Conservation (phyloP, 2,113 vertebrate species). For the Pomatorhinus ruficollis region DNA sequence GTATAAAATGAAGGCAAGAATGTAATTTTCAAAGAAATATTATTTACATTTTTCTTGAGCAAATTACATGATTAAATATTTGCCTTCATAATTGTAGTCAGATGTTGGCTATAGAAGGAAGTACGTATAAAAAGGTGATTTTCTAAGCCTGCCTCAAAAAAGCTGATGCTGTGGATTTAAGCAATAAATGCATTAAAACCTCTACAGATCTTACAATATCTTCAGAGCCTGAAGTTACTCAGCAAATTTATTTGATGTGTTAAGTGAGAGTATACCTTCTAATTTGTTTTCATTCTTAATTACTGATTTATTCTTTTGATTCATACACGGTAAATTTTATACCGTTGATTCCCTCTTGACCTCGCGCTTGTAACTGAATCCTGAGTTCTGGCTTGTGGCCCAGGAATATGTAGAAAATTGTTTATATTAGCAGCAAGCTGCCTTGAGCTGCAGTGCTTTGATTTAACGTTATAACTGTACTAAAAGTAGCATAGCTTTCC, state of each 20-base stretch:
- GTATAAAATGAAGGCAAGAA: background rate
- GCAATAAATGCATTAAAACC: conserved; percentile 68
- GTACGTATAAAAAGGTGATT: conserved; percentile 45
- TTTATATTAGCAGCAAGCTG: conserved; percentile 92
- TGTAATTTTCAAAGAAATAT: background rate
- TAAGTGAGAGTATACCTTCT: conserved; percentile 76
- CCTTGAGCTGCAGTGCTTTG: conserved; percentile 81
- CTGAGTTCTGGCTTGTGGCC: conserved; percentile 81
- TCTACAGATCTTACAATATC: conserved; percentile 53
- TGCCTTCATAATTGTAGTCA: conserved; percentile 65
- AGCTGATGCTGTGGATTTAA: conserved; percentile 55
- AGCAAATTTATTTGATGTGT: conserved; percentile 79
- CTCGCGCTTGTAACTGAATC: conserved; percentile 82
- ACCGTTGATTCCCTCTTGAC: conserved; percentile 87
- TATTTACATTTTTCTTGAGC: conserved; percentile 55
- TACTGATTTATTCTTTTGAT: conserved; percentile 89
- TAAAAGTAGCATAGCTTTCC: conserved; percentile 89
- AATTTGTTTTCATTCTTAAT: conserved; percentile 82
- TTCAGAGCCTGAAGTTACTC: conserved; percentile 61
- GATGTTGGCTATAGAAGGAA: conserved; percentile 55
- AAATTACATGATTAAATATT: conserved; percentile 61
- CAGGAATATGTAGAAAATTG: conserved; percentile 87
- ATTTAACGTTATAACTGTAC: conserved; percentile 87
- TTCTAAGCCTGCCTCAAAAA: conserved; percentile 48
- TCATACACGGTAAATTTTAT: conserved; percentile 86